phyloP scores from a whole-genome alignment of 2,797 vertebrate species.

The Xyrichtys novacula region DNA sequence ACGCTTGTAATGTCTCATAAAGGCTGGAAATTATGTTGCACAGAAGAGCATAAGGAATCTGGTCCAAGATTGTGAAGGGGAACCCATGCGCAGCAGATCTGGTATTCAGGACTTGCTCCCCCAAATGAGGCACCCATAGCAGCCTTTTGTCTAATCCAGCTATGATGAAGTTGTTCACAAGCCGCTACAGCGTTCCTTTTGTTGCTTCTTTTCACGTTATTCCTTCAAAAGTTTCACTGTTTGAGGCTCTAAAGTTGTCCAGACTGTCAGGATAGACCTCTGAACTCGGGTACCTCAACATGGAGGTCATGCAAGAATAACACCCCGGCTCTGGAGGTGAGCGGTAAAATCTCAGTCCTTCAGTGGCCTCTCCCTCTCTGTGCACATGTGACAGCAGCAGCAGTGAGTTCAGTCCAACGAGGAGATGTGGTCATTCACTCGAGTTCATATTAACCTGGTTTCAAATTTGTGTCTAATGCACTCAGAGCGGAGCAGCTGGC shows the following conservation, averaged over 20 bases:
- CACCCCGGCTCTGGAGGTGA: not conserved
- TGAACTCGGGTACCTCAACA: not conserved
- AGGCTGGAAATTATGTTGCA: constrained; percentile 20
- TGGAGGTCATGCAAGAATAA: constrained; percentile 23
- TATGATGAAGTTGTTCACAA: constrained; percentile 45
- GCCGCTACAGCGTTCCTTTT: constrained; percentile 57
- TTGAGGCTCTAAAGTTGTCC: constrained; percentile 20
- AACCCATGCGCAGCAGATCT: constrained; percentile 82
- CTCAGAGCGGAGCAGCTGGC: constrained; percentile 36
- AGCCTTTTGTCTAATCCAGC: constrained; percentile 71
- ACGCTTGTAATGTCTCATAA: constrained; percentile 17
- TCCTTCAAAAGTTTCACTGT: constrained; percentile 66
- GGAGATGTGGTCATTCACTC: constrained; percentile 28
- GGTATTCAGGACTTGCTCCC: constrained; percentile 74
- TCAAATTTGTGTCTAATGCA: constrained; percentile 14
- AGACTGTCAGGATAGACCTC: not conserved
- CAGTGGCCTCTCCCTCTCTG: not conserved
- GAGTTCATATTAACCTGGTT: constrained; percentile 21
- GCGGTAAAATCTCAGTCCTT: constrained; percentile 8
- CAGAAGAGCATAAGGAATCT: constrained; percentile 38
- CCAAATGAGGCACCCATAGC: constrained; percentile 73
- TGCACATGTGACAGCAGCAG: constrained; percentile 11
- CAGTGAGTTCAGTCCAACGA: constrained; percentile 22
- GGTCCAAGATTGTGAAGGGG: constrained; percentile 59
- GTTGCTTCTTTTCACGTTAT: constrained; percentile 45